A percentile compares a stretch with the other conserved stretches of the same genome.
phyloP scores from a whole-genome alignment of 2,797 vertebrate species.

The Hirundo rustica region DNA sequence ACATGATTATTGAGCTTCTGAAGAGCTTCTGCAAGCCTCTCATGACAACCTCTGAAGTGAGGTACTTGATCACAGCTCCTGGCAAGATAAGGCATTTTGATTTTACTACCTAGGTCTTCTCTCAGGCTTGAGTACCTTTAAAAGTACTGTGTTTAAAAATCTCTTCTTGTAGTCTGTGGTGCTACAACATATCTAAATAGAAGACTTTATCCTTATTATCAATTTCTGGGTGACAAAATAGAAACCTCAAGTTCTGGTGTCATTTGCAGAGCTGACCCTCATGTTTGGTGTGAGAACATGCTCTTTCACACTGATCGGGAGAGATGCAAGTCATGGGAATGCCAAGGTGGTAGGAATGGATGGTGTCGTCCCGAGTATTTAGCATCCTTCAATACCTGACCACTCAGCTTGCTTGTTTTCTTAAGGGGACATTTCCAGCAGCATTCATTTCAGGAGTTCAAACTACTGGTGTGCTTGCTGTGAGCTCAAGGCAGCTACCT shows the following conservation, averaged over 20 bases:
- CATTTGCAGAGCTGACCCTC: background rate
- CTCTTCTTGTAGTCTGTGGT: background rate
- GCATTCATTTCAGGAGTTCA: background rate
- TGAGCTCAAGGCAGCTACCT: background rate
- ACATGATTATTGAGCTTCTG: background rate
- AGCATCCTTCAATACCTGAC: background rate
- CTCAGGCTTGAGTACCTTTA: background rate
- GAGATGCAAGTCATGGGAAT: background rate
- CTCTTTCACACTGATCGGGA: background rate
- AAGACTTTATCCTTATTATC: background rate
- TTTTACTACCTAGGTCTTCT: background rate
- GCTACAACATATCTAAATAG: background rate
- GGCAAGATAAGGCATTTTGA: background rate
- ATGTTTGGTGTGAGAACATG: accelerated
- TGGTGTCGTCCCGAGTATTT: background rate
- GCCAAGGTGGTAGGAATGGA: background rate
- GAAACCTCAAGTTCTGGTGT: background rate
- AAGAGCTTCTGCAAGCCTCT: background rate
- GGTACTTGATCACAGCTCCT: background rate
- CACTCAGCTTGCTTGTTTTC: background rate
- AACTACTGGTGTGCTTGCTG: background rate
- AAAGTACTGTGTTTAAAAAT: background rate
- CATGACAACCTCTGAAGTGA: background rate
- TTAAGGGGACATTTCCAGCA: background rate
- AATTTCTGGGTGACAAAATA: background rate